Evolutionary conservation across 1,140 invertebrate species (phyloP).

Genomic region (Megalopta genalis): DNA sequence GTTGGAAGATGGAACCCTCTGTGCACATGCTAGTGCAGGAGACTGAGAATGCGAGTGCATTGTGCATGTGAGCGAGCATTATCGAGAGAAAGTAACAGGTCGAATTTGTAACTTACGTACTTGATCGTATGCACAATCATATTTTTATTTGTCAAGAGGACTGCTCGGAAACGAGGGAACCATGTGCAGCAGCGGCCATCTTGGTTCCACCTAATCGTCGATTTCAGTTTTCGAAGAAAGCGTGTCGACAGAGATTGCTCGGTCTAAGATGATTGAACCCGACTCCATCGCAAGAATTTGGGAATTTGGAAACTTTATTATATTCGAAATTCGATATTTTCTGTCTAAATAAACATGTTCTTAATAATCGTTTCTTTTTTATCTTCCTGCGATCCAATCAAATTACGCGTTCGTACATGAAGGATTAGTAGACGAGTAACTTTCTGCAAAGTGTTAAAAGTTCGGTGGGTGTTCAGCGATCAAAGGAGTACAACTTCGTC

Average conservation of each 20-base stretch:
- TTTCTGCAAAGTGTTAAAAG: too few relatives aligned
- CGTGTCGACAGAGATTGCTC: conserved; percentile 10
- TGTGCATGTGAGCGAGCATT: conserved; percentile 33
- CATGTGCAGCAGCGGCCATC: not conserved
- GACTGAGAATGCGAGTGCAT: conserved; percentile 39
- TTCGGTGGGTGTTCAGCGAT: too few relatives aligned
- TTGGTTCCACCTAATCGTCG: not conserved
- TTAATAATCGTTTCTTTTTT: conserved; percentile 26
- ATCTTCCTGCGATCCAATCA: too few relatives aligned
- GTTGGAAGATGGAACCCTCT: not conserved
- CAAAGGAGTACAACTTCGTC: too few relatives aligned
- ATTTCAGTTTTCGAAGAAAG: not conserved
- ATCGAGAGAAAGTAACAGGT: conserved; percentile 30
- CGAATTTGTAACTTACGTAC: conserved; percentile 49
- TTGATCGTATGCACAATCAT: conserved; percentile 61
- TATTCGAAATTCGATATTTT: conserved; percentile 48
- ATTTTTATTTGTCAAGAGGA: conserved; percentile 44
- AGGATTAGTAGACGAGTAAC: too few relatives aligned
- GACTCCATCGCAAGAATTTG: conserved; percentile 34
- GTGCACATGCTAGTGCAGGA: conserved; percentile 19
- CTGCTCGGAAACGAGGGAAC: not conserved
- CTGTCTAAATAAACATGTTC: conserved; percentile 48
- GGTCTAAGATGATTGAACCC: conserved; percentile 27
- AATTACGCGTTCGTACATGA: too few relatives aligned
- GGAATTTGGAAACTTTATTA: conserved; percentile 47